These are phyloP conservation scores for Copsychus sechellarum DNA, from an alignment of 2,113 vertebrate genomes.

Conservation along the genomic window DNA sequence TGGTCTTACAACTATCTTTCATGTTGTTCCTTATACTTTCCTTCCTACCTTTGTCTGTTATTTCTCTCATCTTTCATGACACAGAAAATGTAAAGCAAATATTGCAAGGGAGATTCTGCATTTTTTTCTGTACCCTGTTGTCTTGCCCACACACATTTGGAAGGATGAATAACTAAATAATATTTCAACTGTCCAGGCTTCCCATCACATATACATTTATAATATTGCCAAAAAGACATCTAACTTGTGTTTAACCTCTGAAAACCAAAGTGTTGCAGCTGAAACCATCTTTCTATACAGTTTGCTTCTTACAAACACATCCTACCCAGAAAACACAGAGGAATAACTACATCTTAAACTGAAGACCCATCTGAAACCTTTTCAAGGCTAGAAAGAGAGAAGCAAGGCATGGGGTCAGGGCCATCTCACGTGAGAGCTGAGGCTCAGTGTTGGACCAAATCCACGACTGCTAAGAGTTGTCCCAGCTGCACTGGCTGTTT, in stretches of 20 bases:
- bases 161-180: neutral
- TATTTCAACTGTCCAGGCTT: neutral
- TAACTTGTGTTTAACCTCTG: neutral
- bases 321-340: neutral
- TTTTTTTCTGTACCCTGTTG: neutral
- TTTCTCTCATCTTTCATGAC: neutral
- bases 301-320: neutral
- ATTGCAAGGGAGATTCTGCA: neutral
- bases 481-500: neutral
- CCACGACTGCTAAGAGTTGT: fast-evolving
- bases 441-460: neutral
- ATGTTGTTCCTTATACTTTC: neutral
- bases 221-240: neutral
- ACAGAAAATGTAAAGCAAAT: neutral
- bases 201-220: neutral
- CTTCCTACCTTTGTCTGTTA: neutral
- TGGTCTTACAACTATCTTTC: neutral
- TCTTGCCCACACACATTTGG: neutral
- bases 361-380: neutral
- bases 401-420: neutral
- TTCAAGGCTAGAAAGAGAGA: neutral
- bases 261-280: neutral
- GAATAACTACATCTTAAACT: neutral
- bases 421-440: neutral
- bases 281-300: neutral